phyloP scores from a whole-genome alignment of 2,888 invertebrate species.

The Subacronicta megacephala region DNA sequence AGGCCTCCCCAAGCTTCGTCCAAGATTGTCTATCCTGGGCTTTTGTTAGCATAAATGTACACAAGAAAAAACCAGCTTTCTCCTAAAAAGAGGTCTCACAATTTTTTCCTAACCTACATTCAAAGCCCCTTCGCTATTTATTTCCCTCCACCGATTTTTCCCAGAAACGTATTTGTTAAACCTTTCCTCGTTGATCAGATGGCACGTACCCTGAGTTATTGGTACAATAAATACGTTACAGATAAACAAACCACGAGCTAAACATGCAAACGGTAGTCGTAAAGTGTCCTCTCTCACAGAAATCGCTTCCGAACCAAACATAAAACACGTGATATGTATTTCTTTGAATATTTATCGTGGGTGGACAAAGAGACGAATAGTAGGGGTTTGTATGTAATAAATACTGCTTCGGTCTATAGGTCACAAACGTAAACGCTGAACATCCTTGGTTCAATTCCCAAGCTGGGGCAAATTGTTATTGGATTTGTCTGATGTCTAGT shows the following conservation, averaged over 20 bases:
- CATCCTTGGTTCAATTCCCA: too few relatives aligned
- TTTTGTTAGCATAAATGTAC: too few relatives aligned
- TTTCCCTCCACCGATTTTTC: constrained; percentile 19
- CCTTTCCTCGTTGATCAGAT: constrained; percentile 52
- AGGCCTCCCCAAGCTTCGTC: too few relatives aligned
- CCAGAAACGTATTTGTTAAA: constrained; percentile 49
- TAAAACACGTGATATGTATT: constrained; percentile 52
- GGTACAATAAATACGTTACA: constrained; percentile 71
- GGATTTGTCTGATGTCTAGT: too few relatives aligned
- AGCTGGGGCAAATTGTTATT: too few relatives aligned
- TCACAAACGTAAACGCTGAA: too few relatives aligned
- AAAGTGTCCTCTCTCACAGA: constrained; percentile 55
- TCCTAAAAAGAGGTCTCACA: not conserved
- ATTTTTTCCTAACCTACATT: constrained; percentile 9
- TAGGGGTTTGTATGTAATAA: constrained; percentile 13
- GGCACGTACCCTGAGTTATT: constrained; percentile 65
- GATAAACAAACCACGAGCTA: constrained; percentile 67
- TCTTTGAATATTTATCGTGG: constrained; percentile 56
- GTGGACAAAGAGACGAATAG: constrained; percentile 47
- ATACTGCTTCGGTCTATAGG: too few relatives aligned
- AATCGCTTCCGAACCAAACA: constrained; percentile 46
- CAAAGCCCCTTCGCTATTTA: constrained; percentile 23
- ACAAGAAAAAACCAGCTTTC: not conserved
- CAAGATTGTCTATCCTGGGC: too few relatives aligned
- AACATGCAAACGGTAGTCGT: constrained; percentile 70